A percentile compares a stretch with the other conserved stretches of the same genome.
phyloP scores from a whole-genome alignment of 2,113 vertebrate species.

The Ceratotherium simum region DNA sequence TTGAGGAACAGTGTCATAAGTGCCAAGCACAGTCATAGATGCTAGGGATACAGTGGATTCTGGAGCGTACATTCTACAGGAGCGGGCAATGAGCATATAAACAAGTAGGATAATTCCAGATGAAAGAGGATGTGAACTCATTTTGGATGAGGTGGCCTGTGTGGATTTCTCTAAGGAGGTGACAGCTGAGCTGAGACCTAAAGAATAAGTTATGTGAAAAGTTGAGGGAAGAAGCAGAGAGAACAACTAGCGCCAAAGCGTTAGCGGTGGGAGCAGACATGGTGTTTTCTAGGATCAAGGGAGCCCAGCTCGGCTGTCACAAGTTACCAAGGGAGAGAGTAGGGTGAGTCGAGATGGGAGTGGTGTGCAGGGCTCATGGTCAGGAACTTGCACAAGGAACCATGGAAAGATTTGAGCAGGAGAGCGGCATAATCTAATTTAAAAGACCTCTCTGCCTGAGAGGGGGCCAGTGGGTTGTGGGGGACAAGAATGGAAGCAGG shows the following conservation, averaged over 20 bases:
- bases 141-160: background rate
- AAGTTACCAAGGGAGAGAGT: background rate
- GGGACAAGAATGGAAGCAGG: background rate
- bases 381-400: background rate
- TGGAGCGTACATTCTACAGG: background rate
- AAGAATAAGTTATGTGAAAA: background rate
- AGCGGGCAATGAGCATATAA: background rate
- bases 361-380: rapidly evolving
- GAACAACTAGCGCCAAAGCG: background rate
- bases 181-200: background rate
- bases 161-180: background rate
- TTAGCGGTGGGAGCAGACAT: background rate
- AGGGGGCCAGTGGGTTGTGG: background rate
- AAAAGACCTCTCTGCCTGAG: background rate
- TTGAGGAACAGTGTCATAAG: background rate
- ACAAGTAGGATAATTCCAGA: background rate
- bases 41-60: background rate
- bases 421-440: background rate
- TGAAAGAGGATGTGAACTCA: background rate
- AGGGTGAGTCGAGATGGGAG: background rate
- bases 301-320: background rate
- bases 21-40: background rate
- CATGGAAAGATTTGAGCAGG: background rate
- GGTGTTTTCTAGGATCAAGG: background rate
- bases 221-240: background rate